Evolutionary conservation across 2,888 invertebrate species (phyloP).

Genomic region (Orthosia incerta): DNA sequence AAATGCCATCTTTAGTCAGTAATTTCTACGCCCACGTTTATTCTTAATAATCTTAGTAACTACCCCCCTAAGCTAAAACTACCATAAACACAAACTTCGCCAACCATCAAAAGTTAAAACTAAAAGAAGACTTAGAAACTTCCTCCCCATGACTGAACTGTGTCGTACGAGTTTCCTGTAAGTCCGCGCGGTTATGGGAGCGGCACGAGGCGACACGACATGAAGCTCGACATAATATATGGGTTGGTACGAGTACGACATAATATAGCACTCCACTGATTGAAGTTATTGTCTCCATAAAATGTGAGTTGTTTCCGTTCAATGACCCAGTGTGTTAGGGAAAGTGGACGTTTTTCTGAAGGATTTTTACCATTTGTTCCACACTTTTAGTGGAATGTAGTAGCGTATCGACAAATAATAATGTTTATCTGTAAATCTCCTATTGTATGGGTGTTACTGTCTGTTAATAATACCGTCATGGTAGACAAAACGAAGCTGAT

Average conservation of each 20-base stretch:
- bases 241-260: constrained; percentile 45
- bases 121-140: constrained; percentile 47
- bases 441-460: no score
- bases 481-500: no score
- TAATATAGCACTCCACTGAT: constrained; percentile 62
- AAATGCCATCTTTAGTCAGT: neutral
- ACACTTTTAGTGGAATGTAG: constrained; percentile 19
- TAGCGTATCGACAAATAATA: neutral
- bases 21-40: neutral
- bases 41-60: constrained; percentile 13
- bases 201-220: constrained; percentile 26
- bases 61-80: constrained; percentile 12
- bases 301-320: constrained; percentile 44
- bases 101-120: constrained; percentile 40
- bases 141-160: constrained; percentile 30
- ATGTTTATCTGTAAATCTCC: neutral
- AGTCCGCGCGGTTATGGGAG: constrained; percentile 46
- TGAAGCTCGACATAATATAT: constrained; percentile 16
- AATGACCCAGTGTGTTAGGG: constrained; percentile 34
- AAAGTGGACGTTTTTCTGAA: neutral
- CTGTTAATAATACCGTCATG: no score
- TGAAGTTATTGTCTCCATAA: constrained; percentile 55
- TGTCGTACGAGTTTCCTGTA: constrained; percentile 41
- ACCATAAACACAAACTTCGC: constrained; percentile 40
- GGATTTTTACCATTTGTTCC: constrained; percentile 1